Conservation (phyloP, 2,113 vertebrate species). For the Amblyornis subalaris region DNA sequence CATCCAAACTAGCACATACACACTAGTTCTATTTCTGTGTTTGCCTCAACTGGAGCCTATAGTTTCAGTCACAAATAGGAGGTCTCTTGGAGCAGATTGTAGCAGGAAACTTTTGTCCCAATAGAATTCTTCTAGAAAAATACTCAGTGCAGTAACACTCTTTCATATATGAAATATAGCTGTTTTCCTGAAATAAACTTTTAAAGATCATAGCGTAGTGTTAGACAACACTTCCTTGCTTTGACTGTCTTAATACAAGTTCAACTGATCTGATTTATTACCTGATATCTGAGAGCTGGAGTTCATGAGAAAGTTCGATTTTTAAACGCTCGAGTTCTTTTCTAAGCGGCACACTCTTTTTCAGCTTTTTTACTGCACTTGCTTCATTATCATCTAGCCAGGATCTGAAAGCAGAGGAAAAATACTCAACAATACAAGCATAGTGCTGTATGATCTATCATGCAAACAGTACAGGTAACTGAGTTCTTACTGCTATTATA, state of each 20-base stretch:
- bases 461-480: background rate
- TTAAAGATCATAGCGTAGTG: background rate
- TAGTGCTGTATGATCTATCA: background rate
- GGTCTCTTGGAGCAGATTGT: background rate
- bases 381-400: constrained; percentile 86
- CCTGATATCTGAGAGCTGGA: constrained; percentile 89
- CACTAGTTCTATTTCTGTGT: background rate
- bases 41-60: background rate
- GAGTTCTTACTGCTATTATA: background rate
- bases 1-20: rapidly evolving
- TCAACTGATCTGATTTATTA: constrained; percentile 45
- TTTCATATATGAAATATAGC: background rate
- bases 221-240: background rate
- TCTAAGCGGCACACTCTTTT: constrained; percentile 83
- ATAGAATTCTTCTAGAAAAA: background rate
- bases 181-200: background rate
- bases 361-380: constrained; percentile 80
- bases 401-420: constrained; percentile 69
- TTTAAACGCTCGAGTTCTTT: constrained; percentile 86
- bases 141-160: background rate
- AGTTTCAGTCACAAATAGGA: background rate
- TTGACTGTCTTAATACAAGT: background rate
- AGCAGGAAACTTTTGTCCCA: background rate
- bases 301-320: constrained; percentile 76
- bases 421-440: background rate